Evolutionary conservation across 2,888 invertebrate genomes (phyloP).

Genomic region (Agriotes lineatus): DNA sequence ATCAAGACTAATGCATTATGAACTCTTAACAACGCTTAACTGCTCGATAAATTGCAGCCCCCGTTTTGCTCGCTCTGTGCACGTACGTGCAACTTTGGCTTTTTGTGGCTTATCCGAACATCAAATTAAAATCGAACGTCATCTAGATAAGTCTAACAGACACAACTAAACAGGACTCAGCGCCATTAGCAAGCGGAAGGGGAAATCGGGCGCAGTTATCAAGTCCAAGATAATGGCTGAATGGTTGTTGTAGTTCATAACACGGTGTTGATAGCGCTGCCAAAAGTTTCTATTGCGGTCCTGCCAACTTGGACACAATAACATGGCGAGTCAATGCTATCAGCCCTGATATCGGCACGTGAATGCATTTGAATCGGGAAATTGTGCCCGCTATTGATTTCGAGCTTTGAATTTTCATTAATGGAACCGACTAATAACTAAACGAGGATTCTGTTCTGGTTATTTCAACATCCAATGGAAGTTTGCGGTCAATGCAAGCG

Average conservation of each 20-base stretch:
- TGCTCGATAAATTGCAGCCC: conserved; percentile 5
- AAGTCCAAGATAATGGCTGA: conserved; percentile 39
- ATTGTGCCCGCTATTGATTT: too few species aligned
- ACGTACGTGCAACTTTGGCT: not conserved
- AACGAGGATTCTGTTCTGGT: too few species aligned
- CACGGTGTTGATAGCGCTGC: conserved; percentile 35
- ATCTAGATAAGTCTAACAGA: conserved; percentile 7
- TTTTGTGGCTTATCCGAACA: too few species aligned
- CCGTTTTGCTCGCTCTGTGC: not conserved
- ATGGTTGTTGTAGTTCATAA: conserved; percentile 36
- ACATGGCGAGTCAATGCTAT: conserved; percentile 28
- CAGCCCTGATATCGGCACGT: not conserved
- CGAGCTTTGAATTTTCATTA: too few species aligned
- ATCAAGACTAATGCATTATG: conserved; percentile 26
- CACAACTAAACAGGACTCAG: conserved; percentile 10
- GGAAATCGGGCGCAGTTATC: conserved; percentile 27
- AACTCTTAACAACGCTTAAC: conserved; percentile 4
- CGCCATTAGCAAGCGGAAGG: conserved; percentile 15
- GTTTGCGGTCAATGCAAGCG: too few species aligned
- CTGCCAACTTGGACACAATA: conserved; percentile 38
- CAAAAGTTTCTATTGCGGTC: conserved; percentile 41
- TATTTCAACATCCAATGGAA: too few species aligned
- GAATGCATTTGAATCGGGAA: not conserved
- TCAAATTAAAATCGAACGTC: not conserved
- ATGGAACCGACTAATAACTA: too few species aligned